A percentile compares a stretch with the other conserved stretches of the same genome.
Evolutionary conservation across 2,888 invertebrate genomes (phyloP).

Genomic region (Hipparchia sbordonii): DNA sequence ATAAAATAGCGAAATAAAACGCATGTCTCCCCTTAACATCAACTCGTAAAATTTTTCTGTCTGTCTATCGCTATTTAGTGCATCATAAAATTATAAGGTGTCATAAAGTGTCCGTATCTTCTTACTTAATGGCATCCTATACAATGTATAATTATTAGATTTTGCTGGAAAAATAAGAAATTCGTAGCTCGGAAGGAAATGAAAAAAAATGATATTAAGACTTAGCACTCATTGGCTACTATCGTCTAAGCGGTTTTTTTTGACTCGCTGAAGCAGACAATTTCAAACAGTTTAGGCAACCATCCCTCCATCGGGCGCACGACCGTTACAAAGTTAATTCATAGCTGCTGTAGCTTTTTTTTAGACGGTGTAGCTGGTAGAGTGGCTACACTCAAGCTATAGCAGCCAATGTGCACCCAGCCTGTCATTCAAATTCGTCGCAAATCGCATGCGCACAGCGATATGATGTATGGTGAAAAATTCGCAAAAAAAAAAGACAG

Average conservation of each 20-base stretch:
- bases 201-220: not conserved
- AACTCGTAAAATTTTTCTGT: not conserved
- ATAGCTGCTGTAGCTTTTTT: too few relatives aligned
- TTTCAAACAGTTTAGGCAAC: too few relatives aligned
- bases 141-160: not conserved
- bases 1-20: not conserved
- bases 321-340: too few relatives aligned
- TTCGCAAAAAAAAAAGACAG: slow-evolving; percentile 61
- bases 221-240: not conserved
- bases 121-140: not conserved
- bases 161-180: not conserved
- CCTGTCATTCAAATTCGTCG: slow-evolving; percentile 13
- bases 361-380: too few relatives aligned
- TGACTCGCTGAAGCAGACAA: too few relatives aligned
- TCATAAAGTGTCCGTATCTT: not conserved
- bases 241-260: not conserved
- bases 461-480: slow-evolving; percentile 46
- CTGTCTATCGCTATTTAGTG: not conserved
- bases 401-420: too few relatives aligned
- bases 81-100: slow-evolving; percentile 1
- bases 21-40: not conserved
- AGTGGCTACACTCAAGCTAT: too few relatives aligned
- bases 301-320: too few relatives aligned
- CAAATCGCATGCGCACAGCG: slow-evolving; percentile 61
- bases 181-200: not conserved